Evolutionary conservation across 2,888 invertebrate species (phyloP), one percentile per base, ranked within the genome.

Genomic region (Pomacea canaliculata): DNA sequence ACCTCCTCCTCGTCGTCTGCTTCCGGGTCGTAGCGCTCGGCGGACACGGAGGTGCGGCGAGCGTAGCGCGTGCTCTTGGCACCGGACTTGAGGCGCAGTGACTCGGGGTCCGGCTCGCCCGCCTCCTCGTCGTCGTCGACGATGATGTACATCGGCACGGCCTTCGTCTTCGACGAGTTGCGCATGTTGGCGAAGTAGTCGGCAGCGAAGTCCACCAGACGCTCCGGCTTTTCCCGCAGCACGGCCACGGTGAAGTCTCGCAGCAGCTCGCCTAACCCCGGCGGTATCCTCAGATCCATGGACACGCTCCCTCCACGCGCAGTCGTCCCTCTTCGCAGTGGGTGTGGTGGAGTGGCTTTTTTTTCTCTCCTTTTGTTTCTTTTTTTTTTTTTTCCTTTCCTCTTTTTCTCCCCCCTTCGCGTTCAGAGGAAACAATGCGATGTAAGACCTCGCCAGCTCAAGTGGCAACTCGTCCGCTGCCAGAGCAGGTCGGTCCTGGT

Each of bases 201-300:
- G 37, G 87, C 89, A 16, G 90, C 90, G 76, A 88, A 90, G 48
- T 90, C 89, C 75, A 86, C 85, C n/a, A 90, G 83, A 77, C 90
- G 85, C 9, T 76, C 76, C 1, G 90, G 90, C 56, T 86, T 80
- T 70, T 89, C 87, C 19, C 88, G 79, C 59, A 90, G 83, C 9
- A 90, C 90, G 9, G 90, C 85, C n/a, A 90, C 89, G 0, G 90
- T 90, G 78, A 90, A 90, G 76, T 90, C 90, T 65, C 89, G 80
- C 63, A 90, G 79, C 79, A 90, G 83, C 78, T 89, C 89, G 13
- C 90, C 89, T 8, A 90, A 83, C 9, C 89, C 90, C 51, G 87
- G 88, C 13, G 90, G 90, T 66, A 90, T 89, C 79, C 89, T 87
- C 60, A 89, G 82, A 83, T 87, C 89, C 88, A 89, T 88, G 13